phyloP scores from a whole-genome alignment of 2,888 invertebrate genomes.

The Drosophila birchii region DNA sequence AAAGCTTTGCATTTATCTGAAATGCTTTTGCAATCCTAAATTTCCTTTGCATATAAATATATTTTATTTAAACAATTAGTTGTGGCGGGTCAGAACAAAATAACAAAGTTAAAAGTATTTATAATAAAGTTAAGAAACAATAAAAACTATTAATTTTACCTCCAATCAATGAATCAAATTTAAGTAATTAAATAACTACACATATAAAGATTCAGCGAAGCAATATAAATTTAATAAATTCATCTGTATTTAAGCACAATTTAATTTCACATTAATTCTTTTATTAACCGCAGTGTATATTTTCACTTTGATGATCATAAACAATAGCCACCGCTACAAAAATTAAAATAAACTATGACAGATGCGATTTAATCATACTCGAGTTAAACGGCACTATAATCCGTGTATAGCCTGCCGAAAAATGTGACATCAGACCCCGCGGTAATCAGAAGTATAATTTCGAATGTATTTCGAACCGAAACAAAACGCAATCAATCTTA shows the following conservation, averaged over 20 bases:
- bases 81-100: too few relatives aligned
- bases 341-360: constrained; percentile 46
- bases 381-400: constrained; percentile 38
- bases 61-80: too few relatives aligned
- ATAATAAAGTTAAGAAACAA: too few relatives aligned
- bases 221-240: constrained; percentile 9
- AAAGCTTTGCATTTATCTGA: constrained; percentile 2
- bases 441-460: constrained; percentile 32
- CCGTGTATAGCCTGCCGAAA: constrained; percentile 23
- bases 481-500: constrained; percentile 33
- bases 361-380: constrained; percentile 39
- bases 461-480: constrained; percentile 11
- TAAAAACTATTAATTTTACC: neutral
- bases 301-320: constrained; percentile 18
- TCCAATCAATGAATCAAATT: neutral
- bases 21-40: neutral
- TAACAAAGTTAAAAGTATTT: too few relatives aligned
- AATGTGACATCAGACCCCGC: constrained; percentile 40
- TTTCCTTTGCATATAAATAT: neutral
- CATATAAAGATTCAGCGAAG: neutral
- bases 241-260: constrained; percentile 5
- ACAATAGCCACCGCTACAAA: constrained; percentile 18
- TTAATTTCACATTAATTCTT: constrained; percentile 17
- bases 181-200: neutral
- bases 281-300: constrained; percentile 14